Evolutionary conservation across 2,797 vertebrate genomes (phyloP).

Genomic region (Coluber constrictor): DNA sequence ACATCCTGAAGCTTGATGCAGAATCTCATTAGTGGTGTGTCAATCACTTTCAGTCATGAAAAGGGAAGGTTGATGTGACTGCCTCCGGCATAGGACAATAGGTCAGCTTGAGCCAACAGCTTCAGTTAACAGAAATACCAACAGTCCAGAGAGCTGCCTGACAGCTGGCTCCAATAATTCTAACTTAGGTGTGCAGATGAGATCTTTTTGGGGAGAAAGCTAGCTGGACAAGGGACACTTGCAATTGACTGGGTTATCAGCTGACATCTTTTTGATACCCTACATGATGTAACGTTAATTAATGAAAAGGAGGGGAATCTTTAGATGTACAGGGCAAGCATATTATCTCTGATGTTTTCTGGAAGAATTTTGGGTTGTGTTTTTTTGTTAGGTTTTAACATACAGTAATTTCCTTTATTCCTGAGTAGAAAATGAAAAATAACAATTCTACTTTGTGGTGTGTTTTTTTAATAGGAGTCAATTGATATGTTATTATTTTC

Average conservation of each 20-base stretch:
- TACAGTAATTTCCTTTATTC: constrained; percentile 27
- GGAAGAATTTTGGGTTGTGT: not conserved
- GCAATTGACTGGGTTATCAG: constrained; percentile 49
- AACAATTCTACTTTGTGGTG: not conserved
- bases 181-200: constrained; percentile 50
- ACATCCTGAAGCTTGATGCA: constrained; percentile 56
- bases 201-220: constrained; percentile 50
- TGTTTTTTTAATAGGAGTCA: not conserved
- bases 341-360: constrained; percentile 17
- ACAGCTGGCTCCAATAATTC: constrained; percentile 57
- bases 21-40: constrained; percentile 62
- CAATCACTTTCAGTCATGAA: constrained; percentile 42
- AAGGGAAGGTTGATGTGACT: constrained; percentile 56
- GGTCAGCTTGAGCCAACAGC: constrained; percentile 63
- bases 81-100: constrained; percentile 59
- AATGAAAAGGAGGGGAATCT: constrained; percentile 27
- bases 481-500: not conserved
- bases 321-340: constrained; percentile 39
- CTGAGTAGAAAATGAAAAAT: constrained; percentile 20
- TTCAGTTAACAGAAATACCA: constrained; percentile 52
- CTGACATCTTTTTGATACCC: constrained; percentile 47
- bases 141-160: constrained; percentile 41
- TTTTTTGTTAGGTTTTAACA: not conserved
- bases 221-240: constrained; percentile 50
- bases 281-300: constrained; percentile 55